A percentile compares a stretch with the other conserved stretches of the same genome.
phyloP scores from a whole-genome alignment of 53 echinoderm and acorn worm genomes.

The Luidia sarsii region DNA sequence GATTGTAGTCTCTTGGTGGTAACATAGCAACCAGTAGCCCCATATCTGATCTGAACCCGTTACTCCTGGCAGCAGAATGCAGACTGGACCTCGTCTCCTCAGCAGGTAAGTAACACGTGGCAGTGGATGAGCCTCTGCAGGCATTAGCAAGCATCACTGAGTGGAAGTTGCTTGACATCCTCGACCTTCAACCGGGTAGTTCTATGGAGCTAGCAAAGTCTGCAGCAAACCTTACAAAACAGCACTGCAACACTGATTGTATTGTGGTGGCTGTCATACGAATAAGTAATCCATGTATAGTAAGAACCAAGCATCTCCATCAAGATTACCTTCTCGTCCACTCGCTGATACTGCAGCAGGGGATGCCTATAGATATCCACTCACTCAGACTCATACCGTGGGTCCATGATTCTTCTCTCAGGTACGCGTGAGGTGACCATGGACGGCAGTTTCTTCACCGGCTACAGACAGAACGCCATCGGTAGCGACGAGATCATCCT shows the following conservation, averaged over 20 bases:
- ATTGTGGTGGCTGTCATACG: too few species aligned
- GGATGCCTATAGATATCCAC: background rate
- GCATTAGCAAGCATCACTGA: too few species aligned
- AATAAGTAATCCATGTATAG: too few species aligned
- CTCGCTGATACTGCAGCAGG: background rate
- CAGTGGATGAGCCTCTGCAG: slow-evolving; percentile 52
- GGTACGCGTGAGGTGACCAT: slow-evolving; percentile 62
- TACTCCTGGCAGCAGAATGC: slow-evolving; percentile 79
- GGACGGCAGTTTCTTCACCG: slow-evolving; percentile 78
- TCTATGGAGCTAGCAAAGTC: too few species aligned
- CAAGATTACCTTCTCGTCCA: background rate
- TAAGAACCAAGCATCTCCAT: too few species aligned
- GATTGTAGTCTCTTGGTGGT: slow-evolving; percentile 65
- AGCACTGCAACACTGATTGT: too few species aligned
- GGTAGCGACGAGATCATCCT: slow-evolving; percentile 74
- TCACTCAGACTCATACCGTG: background rate
- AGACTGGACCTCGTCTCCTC: slow-evolving; percentile 63
- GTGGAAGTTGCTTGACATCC: too few species aligned
- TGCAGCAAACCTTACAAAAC: too few species aligned
- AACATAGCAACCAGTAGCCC: slow-evolving; percentile 95
- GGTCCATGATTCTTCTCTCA: too few species aligned
- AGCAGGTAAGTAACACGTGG: too few species aligned
- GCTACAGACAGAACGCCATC: slow-evolving; percentile 68
- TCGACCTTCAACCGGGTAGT: too few species aligned
- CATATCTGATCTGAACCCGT: slow-evolving; percentile 90